A percentile compares a stretch with the other conserved stretches of the same genome.
Conservation (phyloP, 1,140 invertebrate genomes). For the Contarinia nasturtii region DNA sequence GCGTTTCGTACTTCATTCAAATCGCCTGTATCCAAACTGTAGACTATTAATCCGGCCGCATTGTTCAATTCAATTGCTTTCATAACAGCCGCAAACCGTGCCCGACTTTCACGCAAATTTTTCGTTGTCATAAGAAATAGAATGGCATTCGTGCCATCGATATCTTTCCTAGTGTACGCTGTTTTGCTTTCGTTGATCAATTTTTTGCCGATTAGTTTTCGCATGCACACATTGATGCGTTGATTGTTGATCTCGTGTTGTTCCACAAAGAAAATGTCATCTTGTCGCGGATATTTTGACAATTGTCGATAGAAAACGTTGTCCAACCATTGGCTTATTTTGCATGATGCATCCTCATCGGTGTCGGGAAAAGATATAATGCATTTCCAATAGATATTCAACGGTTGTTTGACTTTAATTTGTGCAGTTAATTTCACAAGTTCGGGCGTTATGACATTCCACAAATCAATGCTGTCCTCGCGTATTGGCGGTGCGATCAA, state of each 20-base stretch:
- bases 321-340: constrained; percentile 21
- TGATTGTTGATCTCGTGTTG: constrained; percentile 5
- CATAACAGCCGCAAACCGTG: constrained; percentile 6
- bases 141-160: constrained; percentile 10
- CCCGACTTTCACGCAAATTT: constrained; percentile 4
- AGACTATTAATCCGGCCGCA: constrained; percentile 6
- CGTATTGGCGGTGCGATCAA: constrained; percentile 22
- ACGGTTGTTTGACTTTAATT: constrained; percentile 16
- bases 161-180: constrained; percentile 1
- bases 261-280: constrained; percentile 24
- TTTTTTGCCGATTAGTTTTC: constrained; percentile 9
- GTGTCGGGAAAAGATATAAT: constrained; percentile 27
- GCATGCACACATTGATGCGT: constrained; percentile 14
- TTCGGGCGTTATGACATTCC: constrained; percentile 25
- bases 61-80: constrained; percentile 2
- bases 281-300: constrained; percentile 13
- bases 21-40: constrained; percentile 9
- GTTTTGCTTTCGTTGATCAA: constrained; percentile 1
- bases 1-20: constrained; percentile 6
- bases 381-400: constrained; percentile 44
- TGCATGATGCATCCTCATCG: constrained; percentile 7
- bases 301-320: constrained; percentile 18
- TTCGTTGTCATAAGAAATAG: constrained; percentile 9
- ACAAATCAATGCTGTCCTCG: constrained; percentile 23
- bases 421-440: constrained; percentile 24